A percentile compares a stretch with the other conserved stretches of the same genome.
phyloP scores from a whole-genome alignment of 1,140 invertebrate species.

The Zaprionus capensis region DNA sequence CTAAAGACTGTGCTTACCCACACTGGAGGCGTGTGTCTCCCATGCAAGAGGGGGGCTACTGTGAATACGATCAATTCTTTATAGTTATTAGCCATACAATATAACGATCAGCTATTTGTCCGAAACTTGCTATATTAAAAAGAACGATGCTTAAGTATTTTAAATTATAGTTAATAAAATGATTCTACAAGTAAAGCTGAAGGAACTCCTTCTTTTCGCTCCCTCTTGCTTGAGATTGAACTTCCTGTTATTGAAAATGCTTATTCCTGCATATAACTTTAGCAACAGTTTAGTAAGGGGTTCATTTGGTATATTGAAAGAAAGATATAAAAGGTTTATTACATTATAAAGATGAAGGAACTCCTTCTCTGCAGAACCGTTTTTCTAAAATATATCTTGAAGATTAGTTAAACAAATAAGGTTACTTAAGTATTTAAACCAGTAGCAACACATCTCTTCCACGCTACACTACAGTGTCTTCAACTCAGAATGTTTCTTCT shows the following conservation, averaged over 20 bases:
- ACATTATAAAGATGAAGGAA: too few species aligned
- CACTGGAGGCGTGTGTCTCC: slow-evolving; percentile 6
- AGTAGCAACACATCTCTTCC: too few species aligned
- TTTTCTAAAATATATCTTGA: too few species aligned
- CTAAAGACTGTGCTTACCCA: slow-evolving; percentile 21
- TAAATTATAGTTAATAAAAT: background rate
- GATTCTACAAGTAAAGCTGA: background rate
- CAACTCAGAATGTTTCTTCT: background rate
- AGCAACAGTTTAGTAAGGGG: too few species aligned
- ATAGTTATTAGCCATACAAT: background rate
- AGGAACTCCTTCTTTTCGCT: background rate
- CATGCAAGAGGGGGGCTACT: background rate
- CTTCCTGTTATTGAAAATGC: background rate
- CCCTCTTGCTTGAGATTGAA: background rate
- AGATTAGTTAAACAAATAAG: too few species aligned
- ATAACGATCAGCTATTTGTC: slow-evolving; percentile 1
- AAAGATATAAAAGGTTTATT: background rate
- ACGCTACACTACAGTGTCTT: accelerated
- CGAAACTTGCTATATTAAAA: background rate
- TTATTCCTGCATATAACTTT: background rate
- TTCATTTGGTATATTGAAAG: too few species aligned
- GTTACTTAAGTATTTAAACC: too few species aligned
- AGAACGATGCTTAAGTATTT: slow-evolving; percentile 1
- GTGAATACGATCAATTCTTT: background rate
- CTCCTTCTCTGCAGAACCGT: too few species aligned